Conservation (phyloP, 2,888 invertebrate genomes). For the Hyposoter didymator region DNA sequence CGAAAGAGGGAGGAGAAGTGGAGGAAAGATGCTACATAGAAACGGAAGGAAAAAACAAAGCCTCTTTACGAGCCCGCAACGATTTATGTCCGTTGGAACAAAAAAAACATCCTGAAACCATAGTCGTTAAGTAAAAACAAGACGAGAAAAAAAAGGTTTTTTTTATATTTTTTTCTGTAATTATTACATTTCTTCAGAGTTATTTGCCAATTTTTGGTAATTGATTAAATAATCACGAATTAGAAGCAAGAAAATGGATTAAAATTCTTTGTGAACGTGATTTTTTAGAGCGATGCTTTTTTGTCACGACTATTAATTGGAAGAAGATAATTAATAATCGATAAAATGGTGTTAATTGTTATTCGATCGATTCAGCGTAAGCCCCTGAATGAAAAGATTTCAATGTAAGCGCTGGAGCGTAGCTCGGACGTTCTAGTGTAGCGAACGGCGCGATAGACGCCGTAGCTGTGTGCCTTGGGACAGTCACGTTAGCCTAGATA, state of each 20-base stretch:
- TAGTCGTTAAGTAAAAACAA: conserved; percentile 1
- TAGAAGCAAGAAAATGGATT: neutral
- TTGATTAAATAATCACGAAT: neutral
- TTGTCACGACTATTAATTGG: neutral
- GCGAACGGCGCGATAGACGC: conserved; percentile 16
- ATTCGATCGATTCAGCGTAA: neutral
- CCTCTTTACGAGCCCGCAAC: conserved; percentile 58
- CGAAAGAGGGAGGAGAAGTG: neutral
- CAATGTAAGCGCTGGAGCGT: neutral
- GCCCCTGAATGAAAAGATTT: neutral
- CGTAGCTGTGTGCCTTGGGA: conserved; percentile 12
- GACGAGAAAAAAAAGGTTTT: neutral
- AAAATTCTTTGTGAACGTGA: neutral
- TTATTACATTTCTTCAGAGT: neutral
- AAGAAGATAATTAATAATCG: neutral
- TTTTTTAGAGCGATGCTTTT: neutral
- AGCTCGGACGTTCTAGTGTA: neutral
- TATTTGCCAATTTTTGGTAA: neutral
- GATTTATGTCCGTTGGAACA: conserved; percentile 49
- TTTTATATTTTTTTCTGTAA: neutral
- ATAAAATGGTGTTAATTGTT: neutral
- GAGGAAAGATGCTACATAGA: conserved; percentile 29
- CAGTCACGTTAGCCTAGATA: conserved; percentile 29
- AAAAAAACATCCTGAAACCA: conserved; percentile 29
- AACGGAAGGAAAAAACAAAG: conserved; percentile 59